A percentile compares a stretch with the other conserved stretches of the same genome.
phyloP scores from a whole-genome alignment of 2,113 vertebrate genomes.

The Sceloporus tristichus region DNA sequence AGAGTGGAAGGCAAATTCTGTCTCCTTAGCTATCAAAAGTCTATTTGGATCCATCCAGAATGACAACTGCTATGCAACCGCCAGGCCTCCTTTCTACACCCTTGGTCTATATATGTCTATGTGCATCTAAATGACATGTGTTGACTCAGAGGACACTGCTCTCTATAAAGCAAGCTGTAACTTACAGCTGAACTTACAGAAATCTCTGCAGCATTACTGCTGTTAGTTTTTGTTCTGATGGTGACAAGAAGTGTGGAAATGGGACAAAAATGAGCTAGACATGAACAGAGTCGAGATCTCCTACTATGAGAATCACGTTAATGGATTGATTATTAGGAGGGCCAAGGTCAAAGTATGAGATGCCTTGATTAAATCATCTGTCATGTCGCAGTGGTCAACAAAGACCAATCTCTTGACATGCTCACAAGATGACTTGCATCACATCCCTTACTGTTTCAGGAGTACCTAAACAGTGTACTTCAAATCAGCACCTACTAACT shows the following conservation, averaged over 20 bases:
- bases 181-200: not conserved
- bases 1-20: no score
- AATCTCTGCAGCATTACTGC: not conserved
- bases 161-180: not conserved
- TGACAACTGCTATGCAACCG: not conserved
- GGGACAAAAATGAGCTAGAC: no score
- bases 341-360: constrained; percentile 2
- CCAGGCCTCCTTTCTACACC: not conserved
- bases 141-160: not conserved
- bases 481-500: not conserved
- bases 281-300: not conserved
- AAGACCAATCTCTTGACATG: not conserved
- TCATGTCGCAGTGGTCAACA: not conserved
- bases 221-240: not conserved
- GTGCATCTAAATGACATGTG: not conserved
- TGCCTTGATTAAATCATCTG: not conserved
- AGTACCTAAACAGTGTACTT: no score
- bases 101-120: not conserved
- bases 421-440: not conserved
- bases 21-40: no score
- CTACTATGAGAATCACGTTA: not conserved
- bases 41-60: not conserved
- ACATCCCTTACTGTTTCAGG: not conserved
- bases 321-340: rapidly evolving
- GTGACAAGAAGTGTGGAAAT: not conserved